Base-by-base conservation (phyloP, 1,140 invertebrate genomes). In the Stegodyphus dumicola region DNA sequence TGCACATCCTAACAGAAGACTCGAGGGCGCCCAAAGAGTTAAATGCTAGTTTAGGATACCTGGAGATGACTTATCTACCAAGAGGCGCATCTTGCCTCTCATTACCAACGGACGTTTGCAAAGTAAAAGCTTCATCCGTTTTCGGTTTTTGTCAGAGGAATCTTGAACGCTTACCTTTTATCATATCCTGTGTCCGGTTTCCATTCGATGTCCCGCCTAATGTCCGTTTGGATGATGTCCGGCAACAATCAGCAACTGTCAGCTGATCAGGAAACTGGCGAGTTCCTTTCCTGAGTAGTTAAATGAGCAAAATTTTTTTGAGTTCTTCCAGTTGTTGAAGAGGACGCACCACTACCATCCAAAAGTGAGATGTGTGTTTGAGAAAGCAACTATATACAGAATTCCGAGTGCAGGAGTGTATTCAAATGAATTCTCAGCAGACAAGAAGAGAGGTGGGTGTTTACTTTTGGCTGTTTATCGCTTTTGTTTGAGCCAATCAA, bases 101-200 rank as follows among this genome's bases (percentile, higher is more conserved):
- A 67, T 67, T 67, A 18, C 66, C 66, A 64, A 9, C n/a, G 18
- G 4, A 18, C n/a, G n/a, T 15, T 49, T 13, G 51, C 48, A 52
- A 9, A n/a, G n/a, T n/a, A n/a, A n/a, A n/a, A 18, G 60, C 18
- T 77, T 77, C n/a, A 65, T 77, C 76, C 76, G 76, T n/a, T 49
- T 54, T 51, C 13, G 51, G 15, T 52, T 74, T 74, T 53, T 75
- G 80, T 66, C 70, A 71, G 56, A 83, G 56, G 70, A 83, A 74
- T 74, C 52, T 17, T 56, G 76, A 33, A n/a, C 76, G 77, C 80
- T 83, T 75, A 83, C 71, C 80, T 75, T 83, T 83, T 83, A 83
- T 83, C 80, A 83, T 83, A 83, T 83, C 80, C 80, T 83, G 80
- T 83, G 80, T 83, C 80, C 80, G 80, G 80, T 83, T 71, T 83